Conservation (phyloP, 2,797 vertebrate genomes). For the Crocidura indochinensis region DNA sequence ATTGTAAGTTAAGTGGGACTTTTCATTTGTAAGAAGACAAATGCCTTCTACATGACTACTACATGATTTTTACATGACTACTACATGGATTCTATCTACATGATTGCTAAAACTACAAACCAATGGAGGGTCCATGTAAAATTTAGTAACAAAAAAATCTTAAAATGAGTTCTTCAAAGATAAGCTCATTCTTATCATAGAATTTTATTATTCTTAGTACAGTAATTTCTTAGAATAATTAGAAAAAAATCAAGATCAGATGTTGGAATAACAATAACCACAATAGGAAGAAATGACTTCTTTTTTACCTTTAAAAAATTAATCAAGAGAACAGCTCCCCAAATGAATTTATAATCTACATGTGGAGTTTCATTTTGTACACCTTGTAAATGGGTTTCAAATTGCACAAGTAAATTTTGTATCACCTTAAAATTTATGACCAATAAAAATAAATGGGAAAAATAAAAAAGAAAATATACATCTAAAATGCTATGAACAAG, state of each 20-base stretch:
- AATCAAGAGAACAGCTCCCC: slow-evolving; percentile 29
- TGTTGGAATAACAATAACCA: neutral
- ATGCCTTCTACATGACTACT: neutral
- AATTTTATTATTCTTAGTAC: slow-evolving; percentile 47
- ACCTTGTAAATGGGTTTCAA: slow-evolving; percentile 4
- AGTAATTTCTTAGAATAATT: slow-evolving; percentile 34
- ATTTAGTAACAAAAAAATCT: slow-evolving; percentile 59
- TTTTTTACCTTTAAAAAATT: neutral
- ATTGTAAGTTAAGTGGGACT: neutral
- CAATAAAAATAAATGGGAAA: slow-evolving; percentile 43
- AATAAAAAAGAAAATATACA: slow-evolving; percentile 24
- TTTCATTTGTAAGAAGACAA: neutral
- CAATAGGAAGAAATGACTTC: neutral
- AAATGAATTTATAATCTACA: slow-evolving; percentile 17
- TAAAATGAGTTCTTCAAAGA: slow-evolving; percentile 45
- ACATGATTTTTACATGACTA: no score
- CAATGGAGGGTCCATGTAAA: neutral
- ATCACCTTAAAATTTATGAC: slow-evolving; percentile 55
- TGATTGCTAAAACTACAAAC: slow-evolving; percentile 22
- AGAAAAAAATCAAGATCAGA: slow-evolving; percentile 30
- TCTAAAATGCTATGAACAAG: slow-evolving; percentile 46
- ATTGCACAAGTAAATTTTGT: slow-evolving; percentile 3
- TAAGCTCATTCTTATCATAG: neutral
- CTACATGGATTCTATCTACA: no score
- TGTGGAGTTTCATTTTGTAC: neutral